Base-by-base conservation (phyloP, 2,888 invertebrate species). In the Drosophila vallismaia region DNA sequence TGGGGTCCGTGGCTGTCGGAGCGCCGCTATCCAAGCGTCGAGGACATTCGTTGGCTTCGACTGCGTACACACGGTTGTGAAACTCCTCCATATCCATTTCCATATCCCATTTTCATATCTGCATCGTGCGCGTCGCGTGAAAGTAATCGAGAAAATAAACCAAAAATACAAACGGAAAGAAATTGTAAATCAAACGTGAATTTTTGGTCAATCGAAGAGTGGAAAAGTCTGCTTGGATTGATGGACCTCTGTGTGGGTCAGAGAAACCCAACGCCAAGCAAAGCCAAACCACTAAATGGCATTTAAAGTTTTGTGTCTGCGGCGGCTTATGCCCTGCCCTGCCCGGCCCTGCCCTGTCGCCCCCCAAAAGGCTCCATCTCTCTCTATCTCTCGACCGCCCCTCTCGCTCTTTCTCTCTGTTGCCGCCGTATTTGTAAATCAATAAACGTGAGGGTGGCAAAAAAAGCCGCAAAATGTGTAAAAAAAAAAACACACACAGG, bases 61-160 rank as follows among this genome's bases (percentile, higher is more conserved):
- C 86, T 88, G 83, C 83, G 81, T 80, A 78, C 79, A 78, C 80
- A 88, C 86, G 89, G 89, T 90, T 90, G 89, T 90, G 89, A 90
- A 79, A 50, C 63, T 70, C 68, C 64, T 66, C 58, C 69, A 80
- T 51, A 63, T 63, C 50, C 66, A 53, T 51, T 14, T 48, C 60
- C 60, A 46, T 26, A 33, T 58, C 64, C 49, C 33, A 12, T 40
- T 42, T 58, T 26, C 49, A 40, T 49, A 53, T 74, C 54, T 53
- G 72, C 52, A 57, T 26, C 31, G 28, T 68, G 71, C 63, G 76
- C 79, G 73, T 46, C 80, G 86, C 78, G 79, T 75, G 70, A 62
- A 60, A 68, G 38, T 36, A 33, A 50, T 44, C 71, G 42, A 45
- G 49, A 49, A 60, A 38, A 29, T 14, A 19, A 9, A 49, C 10